phyloP scores from a whole-genome alignment of 1,140 invertebrate species.

The Anastrepha ludens region DNA sequence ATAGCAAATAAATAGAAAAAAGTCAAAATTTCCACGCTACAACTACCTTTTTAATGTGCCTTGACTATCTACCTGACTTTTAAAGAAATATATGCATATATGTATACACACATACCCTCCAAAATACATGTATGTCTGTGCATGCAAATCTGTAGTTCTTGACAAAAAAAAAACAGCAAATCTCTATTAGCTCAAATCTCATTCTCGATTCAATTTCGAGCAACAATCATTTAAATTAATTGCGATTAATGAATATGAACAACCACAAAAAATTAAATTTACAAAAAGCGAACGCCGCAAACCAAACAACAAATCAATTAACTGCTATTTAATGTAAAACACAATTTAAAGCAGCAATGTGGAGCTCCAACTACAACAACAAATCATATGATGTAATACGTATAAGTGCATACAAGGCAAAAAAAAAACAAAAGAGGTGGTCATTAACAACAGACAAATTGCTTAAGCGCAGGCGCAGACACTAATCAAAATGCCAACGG shows the following conservation, averaged over 20 bases:
- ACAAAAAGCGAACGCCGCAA: neutral
- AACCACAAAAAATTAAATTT: neutral
- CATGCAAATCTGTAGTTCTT: too few species aligned
- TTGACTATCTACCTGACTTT: too few species aligned
- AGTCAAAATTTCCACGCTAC: too few species aligned
- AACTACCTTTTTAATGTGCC: too few species aligned
- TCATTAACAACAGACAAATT: neutral
- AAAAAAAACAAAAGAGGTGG: neutral
- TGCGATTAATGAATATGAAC: neutral
- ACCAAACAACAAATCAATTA: slow-evolving; percentile 19
- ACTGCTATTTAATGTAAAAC: slow-evolving; percentile 24
- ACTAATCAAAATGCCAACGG: neutral
- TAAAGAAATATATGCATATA: too few species aligned
- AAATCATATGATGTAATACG: neutral
- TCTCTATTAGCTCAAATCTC: too few species aligned
- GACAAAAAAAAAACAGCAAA: too few species aligned
- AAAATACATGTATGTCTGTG: too few species aligned
- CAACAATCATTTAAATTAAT: neutral
- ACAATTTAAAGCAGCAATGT: neutral
- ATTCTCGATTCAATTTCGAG: too few species aligned
- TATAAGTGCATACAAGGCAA: neutral
- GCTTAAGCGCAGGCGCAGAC: slow-evolving; percentile 11
- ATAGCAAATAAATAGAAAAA: too few species aligned
- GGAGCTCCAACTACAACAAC: neutral
- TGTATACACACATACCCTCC: too few species aligned